These are phyloP conservation scores for Rattus norvegicus DNA, from an alignment of 2,113 vertebrate species.

Conservation along the genomic window DNA sequence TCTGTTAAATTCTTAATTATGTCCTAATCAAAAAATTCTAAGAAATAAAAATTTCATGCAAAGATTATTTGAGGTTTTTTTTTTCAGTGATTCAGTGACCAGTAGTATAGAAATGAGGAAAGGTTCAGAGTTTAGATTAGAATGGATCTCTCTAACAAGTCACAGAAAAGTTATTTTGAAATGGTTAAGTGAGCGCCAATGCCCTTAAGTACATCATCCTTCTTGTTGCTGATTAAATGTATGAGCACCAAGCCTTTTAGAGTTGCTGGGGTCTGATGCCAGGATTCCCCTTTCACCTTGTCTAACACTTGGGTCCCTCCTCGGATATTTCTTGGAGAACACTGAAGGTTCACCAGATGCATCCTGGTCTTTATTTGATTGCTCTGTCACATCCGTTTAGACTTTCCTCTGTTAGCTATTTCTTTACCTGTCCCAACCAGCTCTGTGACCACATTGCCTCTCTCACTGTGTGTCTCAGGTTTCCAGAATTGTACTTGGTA, in stretches of 20 bases:
- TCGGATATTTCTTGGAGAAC: background rate
- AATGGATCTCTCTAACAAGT: constrained; percentile 28
- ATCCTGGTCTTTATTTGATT: background rate
- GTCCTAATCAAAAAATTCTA: constrained; percentile 32
- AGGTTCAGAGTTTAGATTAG: constrained; percentile 7
- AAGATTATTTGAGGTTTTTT: constrained; percentile 36
- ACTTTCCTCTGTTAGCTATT: background rate
- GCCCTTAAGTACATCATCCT: background rate
- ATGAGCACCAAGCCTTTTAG: background rate
- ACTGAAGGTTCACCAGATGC: background rate
- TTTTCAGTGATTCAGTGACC: constrained; percentile 21
- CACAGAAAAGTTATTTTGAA: constrained; percentile 50
- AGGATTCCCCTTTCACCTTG: background rate
- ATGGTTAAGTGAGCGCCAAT: background rate
- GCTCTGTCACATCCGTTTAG: background rate
- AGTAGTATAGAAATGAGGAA: background rate
- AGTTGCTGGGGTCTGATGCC: background rate
- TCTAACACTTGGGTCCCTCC: background rate
- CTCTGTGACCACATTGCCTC: background rate
- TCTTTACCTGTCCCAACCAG: background rate
- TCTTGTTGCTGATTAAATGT: background rate
- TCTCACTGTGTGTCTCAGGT: background rate
- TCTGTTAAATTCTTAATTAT: background rate
- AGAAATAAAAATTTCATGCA: constrained; percentile 15
- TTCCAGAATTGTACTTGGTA: constrained; percentile 24